Evolutionary conservation across 2,113 vertebrate genomes (phyloP).

Genomic region (Leptobrachium leishanense): DNA sequence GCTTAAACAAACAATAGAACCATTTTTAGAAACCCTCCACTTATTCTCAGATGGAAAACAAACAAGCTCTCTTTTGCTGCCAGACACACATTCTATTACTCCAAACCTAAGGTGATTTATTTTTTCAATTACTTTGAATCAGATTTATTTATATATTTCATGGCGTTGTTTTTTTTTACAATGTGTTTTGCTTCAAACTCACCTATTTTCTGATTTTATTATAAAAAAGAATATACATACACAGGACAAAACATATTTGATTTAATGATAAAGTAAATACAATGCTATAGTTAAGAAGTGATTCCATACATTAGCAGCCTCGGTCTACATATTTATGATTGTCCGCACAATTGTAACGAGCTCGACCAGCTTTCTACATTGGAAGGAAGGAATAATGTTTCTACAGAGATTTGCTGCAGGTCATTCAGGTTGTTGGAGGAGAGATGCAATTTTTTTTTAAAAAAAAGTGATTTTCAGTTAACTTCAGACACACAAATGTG

Average conservation of each 20-base stretch:
- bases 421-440: too few relatives aligned
- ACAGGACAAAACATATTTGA: neutral
- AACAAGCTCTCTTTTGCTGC: constrained; percentile 25
- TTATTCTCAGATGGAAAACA: constrained; percentile 38
- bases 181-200: constrained; percentile 29
- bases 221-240: neutral
- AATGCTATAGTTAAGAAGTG: neutral
- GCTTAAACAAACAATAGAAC: constrained; percentile 44
- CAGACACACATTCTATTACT: constrained; percentile 43
- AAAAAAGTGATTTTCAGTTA: too few relatives aligned
- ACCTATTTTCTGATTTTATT: constrained; percentile 26
- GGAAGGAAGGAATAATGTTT: too few relatives aligned
- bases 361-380: too few relatives aligned
- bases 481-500: too few relatives aligned
- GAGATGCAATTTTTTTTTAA: too few relatives aligned
- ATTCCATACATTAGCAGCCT: too few relatives aligned
- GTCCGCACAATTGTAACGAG: too few relatives aligned
- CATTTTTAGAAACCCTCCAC: constrained; percentile 45
- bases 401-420: too few relatives aligned
- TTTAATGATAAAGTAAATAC: neutral
- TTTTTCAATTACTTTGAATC: constrained; percentile 46
- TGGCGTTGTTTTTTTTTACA: constrained; percentile 12
- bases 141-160: constrained; percentile 25
- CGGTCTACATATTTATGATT: too few relatives aligned
- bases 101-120: constrained; percentile 33